phyloP scores from a whole-genome alignment of 1,140 invertebrate genomes.

The Cotesia typhae region DNA sequence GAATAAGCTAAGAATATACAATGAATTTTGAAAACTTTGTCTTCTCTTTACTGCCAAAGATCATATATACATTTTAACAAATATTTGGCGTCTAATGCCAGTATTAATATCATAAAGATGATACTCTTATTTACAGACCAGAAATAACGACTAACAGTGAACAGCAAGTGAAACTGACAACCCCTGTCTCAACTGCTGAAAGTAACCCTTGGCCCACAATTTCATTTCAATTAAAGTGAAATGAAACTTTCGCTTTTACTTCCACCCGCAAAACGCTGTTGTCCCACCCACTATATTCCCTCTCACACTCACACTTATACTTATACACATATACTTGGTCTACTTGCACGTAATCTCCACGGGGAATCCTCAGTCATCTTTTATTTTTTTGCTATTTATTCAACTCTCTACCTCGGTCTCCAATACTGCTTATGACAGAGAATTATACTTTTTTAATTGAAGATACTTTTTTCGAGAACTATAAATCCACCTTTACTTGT shows the following conservation, averaged over 20 bases:
- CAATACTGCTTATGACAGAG: conserved; percentile 29
- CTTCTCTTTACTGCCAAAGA: too few relatives aligned
- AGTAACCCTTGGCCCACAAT: conserved; percentile 29
- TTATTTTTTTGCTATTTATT: conserved; percentile 10
- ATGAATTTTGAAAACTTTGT: too few relatives aligned
- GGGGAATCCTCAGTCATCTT: conserved; percentile 1
- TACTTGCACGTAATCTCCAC: conserved; percentile 13
- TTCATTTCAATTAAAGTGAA: conserved; percentile 42
- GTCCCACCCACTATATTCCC: too few relatives aligned
- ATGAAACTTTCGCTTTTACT: conserved; percentile 31
- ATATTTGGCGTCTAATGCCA: too few relatives aligned
- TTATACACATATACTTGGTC: neutral
- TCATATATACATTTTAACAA: too few relatives aligned
- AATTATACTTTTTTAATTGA: conserved; percentile 43
- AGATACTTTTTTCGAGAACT: conserved; percentile 11
- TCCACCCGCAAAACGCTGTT: too few relatives aligned
- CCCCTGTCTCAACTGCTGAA: neutral
- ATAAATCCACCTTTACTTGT: too few relatives aligned
- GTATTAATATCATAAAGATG: too few relatives aligned
- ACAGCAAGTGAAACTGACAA: conserved; percentile 11
- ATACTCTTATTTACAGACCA: too few relatives aligned
- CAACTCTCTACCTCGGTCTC: too few relatives aligned
- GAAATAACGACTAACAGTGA: neutral
- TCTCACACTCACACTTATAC: neutral
- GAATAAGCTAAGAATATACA: too few relatives aligned